Evolutionary conservation across 2,797 vertebrate genomes (phyloP), one percentile per base, ranked within the genome.

Genomic region (Anabas testudineus): DNA sequence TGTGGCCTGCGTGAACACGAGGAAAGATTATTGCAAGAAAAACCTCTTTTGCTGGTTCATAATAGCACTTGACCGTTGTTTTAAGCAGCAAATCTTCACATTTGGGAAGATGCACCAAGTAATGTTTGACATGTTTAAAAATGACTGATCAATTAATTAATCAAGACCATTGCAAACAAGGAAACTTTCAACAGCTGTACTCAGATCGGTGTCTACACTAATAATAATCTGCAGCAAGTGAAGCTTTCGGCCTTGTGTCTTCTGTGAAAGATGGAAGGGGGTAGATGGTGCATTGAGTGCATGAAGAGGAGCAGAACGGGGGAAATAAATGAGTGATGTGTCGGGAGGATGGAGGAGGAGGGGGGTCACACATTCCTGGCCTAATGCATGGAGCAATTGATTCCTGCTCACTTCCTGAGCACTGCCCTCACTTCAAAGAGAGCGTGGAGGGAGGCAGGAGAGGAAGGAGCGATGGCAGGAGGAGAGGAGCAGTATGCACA

Each of bases 351-450:
- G 58, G 62, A 70, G 64, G 69, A 71, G 59, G 66, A 63, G n/a
- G 42, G 18, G 4, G 62, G 88, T 89, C 85, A 89, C 85, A 91
- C 91, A 93, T 93, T 94, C 90, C 92, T 79, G 71, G 67, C 63
- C 78, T 91, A 90, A 92, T 90, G 90, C 88, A 89, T 41, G 79
- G 80, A 87, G 87, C 88, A 93, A 91, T 93, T 77, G 87, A 92
- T 91, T 93, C 89, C 83, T 63, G 78, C 82, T 86, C 82, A 30
- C 67, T 91, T 93, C 83, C 88, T 89, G 79, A 88, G 74, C 73
- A 73, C 64, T 72, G 74, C 85, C 70, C 47, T 90, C 56, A 79
- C 74, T 90, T 94, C 81, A 80, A 86, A 91, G 91, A 51, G 49
- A 81, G 63, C 49, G 16, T 26, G 68, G 86, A 41, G 62, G 78